Evolutionary conservation across 2,888 invertebrate genomes (phyloP).

Genomic region (Apotomis turbidana): DNA sequence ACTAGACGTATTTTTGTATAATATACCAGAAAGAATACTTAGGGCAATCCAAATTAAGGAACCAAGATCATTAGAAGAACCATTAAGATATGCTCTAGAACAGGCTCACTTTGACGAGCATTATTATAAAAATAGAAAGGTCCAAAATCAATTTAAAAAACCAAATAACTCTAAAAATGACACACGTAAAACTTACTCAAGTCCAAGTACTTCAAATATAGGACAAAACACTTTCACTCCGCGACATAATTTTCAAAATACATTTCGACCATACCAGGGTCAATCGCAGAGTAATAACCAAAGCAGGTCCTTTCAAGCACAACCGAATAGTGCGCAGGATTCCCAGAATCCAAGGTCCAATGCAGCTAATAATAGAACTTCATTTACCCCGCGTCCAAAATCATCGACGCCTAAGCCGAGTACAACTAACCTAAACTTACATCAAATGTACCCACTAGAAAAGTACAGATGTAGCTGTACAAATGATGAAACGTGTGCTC

Average conservation of each 20-base stretch:
- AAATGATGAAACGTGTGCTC: too few relatives aligned
- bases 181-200: not conserved
- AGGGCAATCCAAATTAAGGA: not conserved
- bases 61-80: not conserved
- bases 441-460: not conserved
- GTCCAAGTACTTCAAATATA: not conserved
- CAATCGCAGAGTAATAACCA: not conserved
- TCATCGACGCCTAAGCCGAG: too few relatives aligned
- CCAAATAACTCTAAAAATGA: not conserved
- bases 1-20: slow-evolving; percentile 4
- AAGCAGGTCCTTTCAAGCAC: too few relatives aligned
- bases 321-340: too few relatives aligned
- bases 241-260: not conserved
- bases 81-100: not conserved
- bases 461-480: too few relatives aligned
- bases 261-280: not conserved
- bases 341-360: too few relatives aligned
- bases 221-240: too few relatives aligned
- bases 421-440: not conserved
- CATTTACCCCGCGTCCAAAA: too few relatives aligned
- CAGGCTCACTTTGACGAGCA: slow-evolving; percentile 3
- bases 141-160: too few relatives aligned
- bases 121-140: slow-evolving; percentile 2
- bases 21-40: not conserved
- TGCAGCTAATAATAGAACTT: too few relatives aligned